Conservation (phyloP, 2,113 vertebrate species). For the Clarias gariepinus region DNA sequence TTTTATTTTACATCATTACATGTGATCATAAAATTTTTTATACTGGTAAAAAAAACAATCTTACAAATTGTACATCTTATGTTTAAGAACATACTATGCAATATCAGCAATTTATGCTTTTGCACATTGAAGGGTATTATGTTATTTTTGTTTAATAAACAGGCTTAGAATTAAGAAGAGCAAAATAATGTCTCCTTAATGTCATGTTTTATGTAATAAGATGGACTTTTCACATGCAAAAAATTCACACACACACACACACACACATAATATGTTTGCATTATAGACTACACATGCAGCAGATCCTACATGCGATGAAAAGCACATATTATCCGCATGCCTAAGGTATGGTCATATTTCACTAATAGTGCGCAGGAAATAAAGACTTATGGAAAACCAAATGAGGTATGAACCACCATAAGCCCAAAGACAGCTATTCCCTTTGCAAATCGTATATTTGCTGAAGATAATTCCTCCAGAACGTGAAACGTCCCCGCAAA, state of each 20-base stretch:
- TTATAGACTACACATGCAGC: conserved; percentile 56
- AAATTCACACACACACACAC: conserved; percentile 2
- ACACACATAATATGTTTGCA: conserved; percentile 53
- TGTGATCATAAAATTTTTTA: not conserved
- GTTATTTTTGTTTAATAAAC: not conserved
- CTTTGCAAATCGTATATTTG: conserved; percentile 94
- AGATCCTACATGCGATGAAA: conserved; percentile 34
- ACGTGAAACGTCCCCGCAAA: conserved; percentile 82
- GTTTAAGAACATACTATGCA: not conserved
- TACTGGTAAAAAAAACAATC: not conserved
- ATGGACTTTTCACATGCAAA: not conserved
- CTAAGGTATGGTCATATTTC: conserved; percentile 73
- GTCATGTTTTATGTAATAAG: conserved; percentile 26
- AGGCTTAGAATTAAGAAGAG: not conserved
- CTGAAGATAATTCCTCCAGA: conserved; percentile 86
- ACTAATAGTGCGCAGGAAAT: conserved; percentile 75
- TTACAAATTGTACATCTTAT: not conserved
- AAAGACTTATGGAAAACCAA: conserved; percentile 84
- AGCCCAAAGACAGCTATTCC: conserved; percentile 91
- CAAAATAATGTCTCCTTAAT: not conserved
- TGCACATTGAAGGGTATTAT: not conserved
- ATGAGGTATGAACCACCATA: conserved; percentile 91
- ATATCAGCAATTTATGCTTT: not conserved
- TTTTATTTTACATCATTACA: not conserved
- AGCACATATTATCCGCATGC: conserved; percentile 67